A percentile compares a stretch with the other conserved stretches of the same genome.
phyloP scores from a whole-genome alignment of 2,113 vertebrate species.

The Centropus bengalensis region DNA sequence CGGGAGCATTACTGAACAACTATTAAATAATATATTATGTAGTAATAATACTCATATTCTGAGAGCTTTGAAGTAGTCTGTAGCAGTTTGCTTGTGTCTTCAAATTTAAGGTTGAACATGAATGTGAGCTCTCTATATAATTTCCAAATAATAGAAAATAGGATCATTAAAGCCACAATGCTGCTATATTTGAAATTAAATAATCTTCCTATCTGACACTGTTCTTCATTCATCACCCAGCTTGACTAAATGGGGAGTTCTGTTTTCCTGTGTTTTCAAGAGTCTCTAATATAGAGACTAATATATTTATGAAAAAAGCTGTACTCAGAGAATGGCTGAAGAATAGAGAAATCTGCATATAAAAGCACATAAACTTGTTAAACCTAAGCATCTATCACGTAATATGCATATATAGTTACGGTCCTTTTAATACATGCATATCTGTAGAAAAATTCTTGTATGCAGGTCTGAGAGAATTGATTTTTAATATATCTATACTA shows the following conservation, averaged over 20 bases:
- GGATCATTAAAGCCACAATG: neutral
- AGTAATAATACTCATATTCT: neutral
- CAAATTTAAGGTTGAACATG: neutral
- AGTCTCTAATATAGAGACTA: neutral
- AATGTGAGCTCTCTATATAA: neutral
- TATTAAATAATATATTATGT: constrained; percentile 27
- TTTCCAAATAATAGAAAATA: constrained; percentile 10
- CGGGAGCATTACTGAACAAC: neutral
- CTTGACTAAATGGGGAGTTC: neutral
- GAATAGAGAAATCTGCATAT: neutral
- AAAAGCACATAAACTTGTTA: neutral
- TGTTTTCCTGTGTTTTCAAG: neutral
- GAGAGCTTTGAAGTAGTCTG: neutral
- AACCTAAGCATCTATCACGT: neutral
- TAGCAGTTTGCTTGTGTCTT: neutral
- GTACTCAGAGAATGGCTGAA: neutral
- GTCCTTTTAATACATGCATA: neutral
- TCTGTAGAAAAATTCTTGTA: neutral
- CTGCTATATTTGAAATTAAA: neutral
- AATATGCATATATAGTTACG: neutral
- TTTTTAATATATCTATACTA: neutral
- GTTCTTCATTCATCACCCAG: neutral
- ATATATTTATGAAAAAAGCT: neutral
- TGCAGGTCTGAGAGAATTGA: neutral
- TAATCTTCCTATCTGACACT: neutral